Evolutionary conservation across 2,888 invertebrate genomes (phyloP).

Genomic region (Acleris emargana): DNA sequence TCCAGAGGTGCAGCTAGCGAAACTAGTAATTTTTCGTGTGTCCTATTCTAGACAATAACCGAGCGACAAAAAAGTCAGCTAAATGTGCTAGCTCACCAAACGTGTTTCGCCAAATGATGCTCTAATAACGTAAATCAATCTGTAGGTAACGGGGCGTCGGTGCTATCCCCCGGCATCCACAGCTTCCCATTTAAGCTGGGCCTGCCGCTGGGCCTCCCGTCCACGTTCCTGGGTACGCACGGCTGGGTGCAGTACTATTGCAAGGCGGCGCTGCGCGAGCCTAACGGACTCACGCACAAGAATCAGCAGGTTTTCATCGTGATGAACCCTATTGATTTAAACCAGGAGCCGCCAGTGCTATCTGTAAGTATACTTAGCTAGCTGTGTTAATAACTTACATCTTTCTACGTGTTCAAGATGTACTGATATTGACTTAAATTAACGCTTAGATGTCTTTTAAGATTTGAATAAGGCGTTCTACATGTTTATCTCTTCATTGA

Average conservation of each 20-base stretch:
- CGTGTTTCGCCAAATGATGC: no score
- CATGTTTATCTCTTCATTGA: no score
- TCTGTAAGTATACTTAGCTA: slow-evolving; percentile 87
- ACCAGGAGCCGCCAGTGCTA: slow-evolving; percentile 93
- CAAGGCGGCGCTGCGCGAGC: slow-evolving; percentile 94
- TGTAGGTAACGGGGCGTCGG: slow-evolving; percentile 90
- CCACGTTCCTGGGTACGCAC: slow-evolving; percentile 96
- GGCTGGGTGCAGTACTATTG: slow-evolving; percentile 98
- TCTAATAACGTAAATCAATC: slow-evolving; percentile 21
- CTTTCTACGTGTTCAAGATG: no score
- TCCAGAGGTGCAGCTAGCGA: no score
- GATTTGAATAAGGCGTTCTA: no score
- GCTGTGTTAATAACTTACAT: no score
- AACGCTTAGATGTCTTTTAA: no score
- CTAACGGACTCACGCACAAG: slow-evolving; percentile 95
- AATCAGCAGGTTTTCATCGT: slow-evolving; percentile 99
- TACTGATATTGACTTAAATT: no score
- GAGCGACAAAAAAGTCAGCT: no score
- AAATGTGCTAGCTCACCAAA: no score
- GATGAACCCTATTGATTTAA: slow-evolving; percentile 97
- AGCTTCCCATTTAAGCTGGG: slow-evolving; percentile 97
- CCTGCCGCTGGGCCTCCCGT: slow-evolving; percentile 94
- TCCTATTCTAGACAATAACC: no score
- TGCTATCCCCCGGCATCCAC: slow-evolving; percentile 96
- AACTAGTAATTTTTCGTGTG: no score